Base-by-base conservation (phyloP, 2,888 invertebrate genomes). In the Sinodicranocentrus sp. region DNA sequence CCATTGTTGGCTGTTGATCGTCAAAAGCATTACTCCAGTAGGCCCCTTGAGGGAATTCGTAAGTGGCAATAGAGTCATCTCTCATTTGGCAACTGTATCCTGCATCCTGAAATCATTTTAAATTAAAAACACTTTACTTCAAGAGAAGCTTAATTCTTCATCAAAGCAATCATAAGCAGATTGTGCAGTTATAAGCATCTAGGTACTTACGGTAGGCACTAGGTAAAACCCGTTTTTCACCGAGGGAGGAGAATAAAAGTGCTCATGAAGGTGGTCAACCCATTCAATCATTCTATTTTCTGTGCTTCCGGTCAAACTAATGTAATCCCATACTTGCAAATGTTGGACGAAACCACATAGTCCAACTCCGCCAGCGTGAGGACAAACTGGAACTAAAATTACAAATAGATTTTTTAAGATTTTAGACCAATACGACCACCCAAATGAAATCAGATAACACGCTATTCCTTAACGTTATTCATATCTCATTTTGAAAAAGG, bases 281-380 rank as follows among this genome's bases (percentile, higher is more conserved):
- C 94, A 97, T 91, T 98, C 97, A 33, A 96, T 93, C 89, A 95
- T 92, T 59, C 96, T 93, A 54, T 93, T 94, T 68, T 95, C 92
- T 90, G 93, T 94, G 6, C 94, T 93, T 8, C 93, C 94, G 10
- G 95, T 94, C 23, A 97, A 90, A 71, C 93, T 92, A 1, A 95
- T 92, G 91, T 93, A 85, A 91, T 97, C 97, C 95, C 96, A 97
- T 91, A 94, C 94, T 91, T 97, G 95, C 59, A 97, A 92, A 91
- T 98, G 97, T 89, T 97, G 97, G 1, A 97, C 96, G 94, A 97
- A 95, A 92, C 97, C 97, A 90, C 97, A 97, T 1, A 98, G 92
- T 1, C 97, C 97, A 10, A 97, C 95, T 6, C 97, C 98, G n/a
- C 97, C 98, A 82, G 97, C 97, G 91, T 98, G 97, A 0, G 98